A percentile compares a stretch with the other conserved stretches of the same genome.
phyloP scores from a whole-genome alignment of 53 echinoderm and acorn worm species.

The Holothuria scabra region DNA sequence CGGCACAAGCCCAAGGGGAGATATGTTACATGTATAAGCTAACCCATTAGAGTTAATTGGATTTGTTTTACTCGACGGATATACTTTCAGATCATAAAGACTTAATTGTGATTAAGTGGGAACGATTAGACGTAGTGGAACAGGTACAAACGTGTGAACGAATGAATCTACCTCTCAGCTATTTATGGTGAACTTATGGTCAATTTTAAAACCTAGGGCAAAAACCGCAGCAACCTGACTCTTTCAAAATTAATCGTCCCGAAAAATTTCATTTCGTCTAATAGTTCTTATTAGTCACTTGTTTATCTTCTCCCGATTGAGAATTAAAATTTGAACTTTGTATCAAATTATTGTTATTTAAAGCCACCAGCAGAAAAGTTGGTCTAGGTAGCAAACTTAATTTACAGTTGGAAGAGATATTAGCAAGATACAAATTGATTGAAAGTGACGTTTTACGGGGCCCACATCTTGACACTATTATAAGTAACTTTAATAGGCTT shows the following conservation, averaged over 20 bases:
- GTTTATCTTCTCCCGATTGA: conserved; percentile 12
- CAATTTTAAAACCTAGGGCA: not conserved
- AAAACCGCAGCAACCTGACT: not conserved
- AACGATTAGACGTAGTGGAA: not conserved
- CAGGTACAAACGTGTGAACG: not conserved
- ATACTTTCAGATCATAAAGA: conserved; percentile 5
- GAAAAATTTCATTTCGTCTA: conserved; percentile 42
- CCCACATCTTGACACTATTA: too few relatives aligned
- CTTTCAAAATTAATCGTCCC: conserved; percentile 47
- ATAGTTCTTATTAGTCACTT: conserved; percentile 17
- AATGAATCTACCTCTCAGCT: not conserved
- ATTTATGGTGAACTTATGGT: conserved; percentile 14
- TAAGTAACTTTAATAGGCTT: too few relatives aligned
- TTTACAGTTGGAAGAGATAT: too few relatives aligned
- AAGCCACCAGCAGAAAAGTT: too few relatives aligned
- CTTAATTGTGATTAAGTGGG: conserved; percentile 45
- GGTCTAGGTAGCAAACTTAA: too few relatives aligned
- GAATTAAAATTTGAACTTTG: too few relatives aligned
- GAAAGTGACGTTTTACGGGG: too few relatives aligned
- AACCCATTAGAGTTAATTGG: conserved; percentile 41
- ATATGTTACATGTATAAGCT: conserved; percentile 41
- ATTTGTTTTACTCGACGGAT: conserved; percentile 3
- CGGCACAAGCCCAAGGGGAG: conserved; percentile 24
- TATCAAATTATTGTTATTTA: too few relatives aligned
- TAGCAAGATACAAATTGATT: too few relatives aligned